Conservation (phyloP, 2,797 vertebrate species). For the Betta splendens region DNA sequence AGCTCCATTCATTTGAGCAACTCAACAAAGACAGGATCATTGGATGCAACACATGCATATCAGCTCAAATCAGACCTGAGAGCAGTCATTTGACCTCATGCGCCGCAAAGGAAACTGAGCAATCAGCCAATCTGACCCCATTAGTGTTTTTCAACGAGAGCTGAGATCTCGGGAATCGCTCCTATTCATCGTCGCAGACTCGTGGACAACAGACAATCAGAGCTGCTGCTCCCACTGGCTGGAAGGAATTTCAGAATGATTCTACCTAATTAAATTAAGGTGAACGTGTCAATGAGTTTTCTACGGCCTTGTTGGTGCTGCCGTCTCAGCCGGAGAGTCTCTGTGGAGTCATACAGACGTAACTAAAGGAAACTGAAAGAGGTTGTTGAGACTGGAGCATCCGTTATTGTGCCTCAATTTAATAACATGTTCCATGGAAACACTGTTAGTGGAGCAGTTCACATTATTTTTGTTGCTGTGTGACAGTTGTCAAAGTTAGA, state of each 20-base stretch:
- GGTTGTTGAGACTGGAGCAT: background rate
- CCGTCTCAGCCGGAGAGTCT: background rate
- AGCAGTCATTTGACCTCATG: too few species aligned
- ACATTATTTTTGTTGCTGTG: constrained; percentile 2
- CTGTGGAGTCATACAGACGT: background rate
- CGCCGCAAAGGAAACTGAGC: too few species aligned
- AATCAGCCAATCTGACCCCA: too few species aligned
- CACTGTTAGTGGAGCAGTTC: constrained; percentile 7
- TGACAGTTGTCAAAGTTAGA: constrained; percentile 17
- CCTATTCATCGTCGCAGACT: too few species aligned
- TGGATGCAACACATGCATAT: too few species aligned
- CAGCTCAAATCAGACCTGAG: too few species aligned
- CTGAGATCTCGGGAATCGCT: too few species aligned
- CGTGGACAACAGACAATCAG: too few species aligned
- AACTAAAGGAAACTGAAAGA: background rate
- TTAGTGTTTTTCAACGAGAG: background rate
- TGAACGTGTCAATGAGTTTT: too few species aligned
- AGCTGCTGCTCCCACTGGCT: too few species aligned
- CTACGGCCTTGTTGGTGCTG: background rate
- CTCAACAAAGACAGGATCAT: too few species aligned
- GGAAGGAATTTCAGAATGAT: background rate
- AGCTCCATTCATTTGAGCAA: too few species aligned
- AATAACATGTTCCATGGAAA: constrained; percentile 8
- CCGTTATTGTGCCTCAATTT: background rate
- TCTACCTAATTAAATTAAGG: background rate